A percentile compares a stretch with the other conserved stretches of the same genome.
phyloP scores from a whole-genome alignment of 1,140 invertebrate species.

The Anagrus nilaparvatae region DNA sequence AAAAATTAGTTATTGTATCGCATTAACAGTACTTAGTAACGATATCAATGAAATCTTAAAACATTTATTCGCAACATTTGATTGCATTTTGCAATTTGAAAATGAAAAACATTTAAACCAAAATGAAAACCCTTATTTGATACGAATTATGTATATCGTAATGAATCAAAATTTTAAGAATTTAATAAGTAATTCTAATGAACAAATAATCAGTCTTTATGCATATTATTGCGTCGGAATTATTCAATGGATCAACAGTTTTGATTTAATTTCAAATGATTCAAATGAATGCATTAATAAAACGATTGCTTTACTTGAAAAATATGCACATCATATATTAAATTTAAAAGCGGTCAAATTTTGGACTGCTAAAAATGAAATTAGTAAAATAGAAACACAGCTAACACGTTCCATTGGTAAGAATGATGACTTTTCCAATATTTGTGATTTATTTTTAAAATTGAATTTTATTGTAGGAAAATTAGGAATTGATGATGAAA shows the following conservation, averaged over 20 bases:
- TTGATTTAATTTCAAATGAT: slow-evolving; percentile 6
- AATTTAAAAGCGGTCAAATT: slow-evolving; percentile 22
- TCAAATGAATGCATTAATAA: slow-evolving; percentile 14
- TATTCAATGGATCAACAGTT: slow-evolving; percentile 24
- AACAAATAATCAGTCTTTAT: slow-evolving; percentile 25
- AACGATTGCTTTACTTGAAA: slow-evolving; percentile 17
- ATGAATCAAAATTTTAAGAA: slow-evolving; percentile 19
- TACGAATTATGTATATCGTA: slow-evolving; percentile 22
- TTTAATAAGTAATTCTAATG: slow-evolving; percentile 22
- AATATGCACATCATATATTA: slow-evolving; percentile 26
- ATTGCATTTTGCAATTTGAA: slow-evolving; percentile 24
- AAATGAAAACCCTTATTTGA: slow-evolving; percentile 13
- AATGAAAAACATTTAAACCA: slow-evolving; percentile 6
- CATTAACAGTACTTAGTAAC: slow-evolving; percentile 22
- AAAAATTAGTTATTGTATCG: slow-evolving; percentile 25
- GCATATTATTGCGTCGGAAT: slow-evolving; percentile 32
- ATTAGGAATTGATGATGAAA: slow-evolving; percentile 12
- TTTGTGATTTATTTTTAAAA: slow-evolving; percentile 11
- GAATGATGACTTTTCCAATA: slow-evolving; percentile 4
- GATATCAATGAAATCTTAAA: slow-evolving; percentile 19
- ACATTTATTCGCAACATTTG: slow-evolving; percentile 24
- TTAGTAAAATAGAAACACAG: slow-evolving; percentile 24
- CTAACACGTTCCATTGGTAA: slow-evolving; percentile 24
- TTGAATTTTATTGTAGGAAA: slow-evolving; percentile 22
- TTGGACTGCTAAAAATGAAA: slow-evolving; percentile 22